phyloP scores from a whole-genome alignment of 1,140 invertebrate genomes.

The Bathynomus jamesi region DNA sequence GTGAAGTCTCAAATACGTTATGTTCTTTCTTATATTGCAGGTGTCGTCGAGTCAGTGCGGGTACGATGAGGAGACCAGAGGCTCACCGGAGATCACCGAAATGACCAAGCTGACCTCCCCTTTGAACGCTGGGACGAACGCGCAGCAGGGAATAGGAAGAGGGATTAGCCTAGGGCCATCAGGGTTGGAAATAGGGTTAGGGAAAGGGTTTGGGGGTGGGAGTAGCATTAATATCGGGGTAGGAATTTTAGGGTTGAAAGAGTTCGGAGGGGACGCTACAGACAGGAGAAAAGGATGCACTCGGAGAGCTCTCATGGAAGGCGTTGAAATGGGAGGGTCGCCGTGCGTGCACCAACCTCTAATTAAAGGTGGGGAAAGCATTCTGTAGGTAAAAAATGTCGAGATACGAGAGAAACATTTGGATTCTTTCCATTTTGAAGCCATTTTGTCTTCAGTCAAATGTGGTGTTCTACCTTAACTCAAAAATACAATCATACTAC shows the following conservation, averaged over 20 bases:
- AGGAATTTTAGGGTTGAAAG: not conserved
- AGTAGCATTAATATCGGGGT: not conserved
- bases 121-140: not conserved
- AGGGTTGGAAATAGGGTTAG: not conserved
- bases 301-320: not conserved
- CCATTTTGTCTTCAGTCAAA: no score
- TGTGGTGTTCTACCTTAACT: no score
- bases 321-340: not conserved
- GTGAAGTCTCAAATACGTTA: no score
- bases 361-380: not conserved
- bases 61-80: not conserved
- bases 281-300: not conserved
- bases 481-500: no score
- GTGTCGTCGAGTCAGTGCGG: no score
- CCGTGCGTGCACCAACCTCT: not conserved
- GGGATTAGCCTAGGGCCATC: not conserved
- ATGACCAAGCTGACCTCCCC: not conserved
- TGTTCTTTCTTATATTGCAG: no score
- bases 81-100: not conserved
- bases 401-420: no score
- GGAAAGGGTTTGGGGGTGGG: not conserved
- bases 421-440: no score
- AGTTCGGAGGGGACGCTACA: not conserved
- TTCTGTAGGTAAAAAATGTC: no score
- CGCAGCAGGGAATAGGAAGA: not conserved